phyloP scores from a whole-genome alignment of 1,140 invertebrate genomes.

The Procambarus clarkii region DNA sequence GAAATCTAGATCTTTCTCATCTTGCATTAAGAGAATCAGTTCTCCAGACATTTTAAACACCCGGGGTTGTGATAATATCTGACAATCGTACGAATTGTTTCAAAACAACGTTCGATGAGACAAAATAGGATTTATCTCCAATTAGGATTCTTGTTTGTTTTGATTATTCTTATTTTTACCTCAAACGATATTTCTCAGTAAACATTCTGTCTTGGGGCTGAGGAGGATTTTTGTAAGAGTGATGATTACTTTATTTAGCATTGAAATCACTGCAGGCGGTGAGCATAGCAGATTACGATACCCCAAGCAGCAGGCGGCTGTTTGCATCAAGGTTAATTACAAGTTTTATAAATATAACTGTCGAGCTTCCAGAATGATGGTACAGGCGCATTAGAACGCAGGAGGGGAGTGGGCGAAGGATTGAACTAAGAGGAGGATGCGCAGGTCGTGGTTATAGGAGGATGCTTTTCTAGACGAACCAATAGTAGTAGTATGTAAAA shows the following conservation, averaged over 20 bases:
- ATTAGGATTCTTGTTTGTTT: neutral
- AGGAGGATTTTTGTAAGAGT: neutral
- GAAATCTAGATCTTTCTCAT: conserved; percentile 21
- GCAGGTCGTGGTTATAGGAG: neutral
- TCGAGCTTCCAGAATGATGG: neutral
- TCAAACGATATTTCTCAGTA: too few species aligned
- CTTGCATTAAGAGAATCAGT: conserved; percentile 23
- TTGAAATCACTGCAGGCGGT: conserved; percentile 44
- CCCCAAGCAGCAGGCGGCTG: neutral
- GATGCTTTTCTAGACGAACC: too few species aligned
- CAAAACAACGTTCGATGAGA: neutral
- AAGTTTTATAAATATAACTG: conserved; percentile 5
- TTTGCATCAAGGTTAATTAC: neutral
- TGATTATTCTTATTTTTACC: neutral
- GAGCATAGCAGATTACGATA: conserved; percentile 1
- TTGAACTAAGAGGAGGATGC: neutral
- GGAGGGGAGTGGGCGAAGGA: neutral
- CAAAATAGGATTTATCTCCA: neutral
- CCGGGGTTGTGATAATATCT: neutral
- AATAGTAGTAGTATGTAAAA: too few species aligned
- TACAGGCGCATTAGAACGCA: neutral
- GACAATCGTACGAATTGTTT: neutral
- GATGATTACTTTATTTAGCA: conserved; percentile 56
- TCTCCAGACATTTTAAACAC: conserved; percentile 14
- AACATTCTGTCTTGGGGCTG: too few species aligned